phyloP scores from a whole-genome alignment of 2,888 invertebrate genomes.

The Gryllus longicercus region DNA sequence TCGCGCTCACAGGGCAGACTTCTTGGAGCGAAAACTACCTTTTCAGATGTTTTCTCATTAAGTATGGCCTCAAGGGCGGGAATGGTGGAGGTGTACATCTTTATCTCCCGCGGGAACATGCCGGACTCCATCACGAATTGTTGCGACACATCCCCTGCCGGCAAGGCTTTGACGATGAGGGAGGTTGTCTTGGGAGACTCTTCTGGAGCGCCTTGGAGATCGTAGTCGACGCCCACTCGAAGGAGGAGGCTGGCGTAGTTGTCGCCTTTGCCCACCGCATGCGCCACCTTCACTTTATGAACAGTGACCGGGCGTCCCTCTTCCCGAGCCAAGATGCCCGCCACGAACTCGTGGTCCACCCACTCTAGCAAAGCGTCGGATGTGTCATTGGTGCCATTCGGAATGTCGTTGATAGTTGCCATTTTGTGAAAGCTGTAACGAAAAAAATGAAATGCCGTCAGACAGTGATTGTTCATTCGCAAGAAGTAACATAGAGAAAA shows the following conservation, averaged over 20 bases:
- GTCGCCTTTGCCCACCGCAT: conserved; percentile 31
- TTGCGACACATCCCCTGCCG: conserved; percentile 19
- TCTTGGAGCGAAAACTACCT: neutral
- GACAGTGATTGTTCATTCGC: too few relatives aligned
- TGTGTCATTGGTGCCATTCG: too few relatives aligned
- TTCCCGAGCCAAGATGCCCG: neutral
- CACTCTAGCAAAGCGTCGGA: neutral
- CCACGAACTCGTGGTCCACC: conserved; percentile 19
- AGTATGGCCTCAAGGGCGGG: neutral
- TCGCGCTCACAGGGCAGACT: neutral
- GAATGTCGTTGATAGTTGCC: too few relatives aligned
- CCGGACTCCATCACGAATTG: neutral
- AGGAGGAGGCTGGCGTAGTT: conserved; percentile 32
- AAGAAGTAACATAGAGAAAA: too few relatives aligned
- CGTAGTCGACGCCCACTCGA: conserved; percentile 21
- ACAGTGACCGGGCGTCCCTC: conserved; percentile 19
- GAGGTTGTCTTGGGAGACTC: neutral
- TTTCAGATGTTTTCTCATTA: neutral
- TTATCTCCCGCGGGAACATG: conserved; percentile 3
- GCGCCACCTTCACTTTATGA: neutral
- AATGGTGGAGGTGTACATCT: conserved; percentile 20
- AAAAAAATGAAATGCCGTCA: too few relatives aligned
- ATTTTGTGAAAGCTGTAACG: too few relatives aligned
- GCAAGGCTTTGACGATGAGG: conserved; percentile 33
- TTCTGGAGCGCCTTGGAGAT: neutral